phyloP scores from a whole-genome alignment of 2,888 invertebrate genomes.

The Sesamia inferens region DNA sequence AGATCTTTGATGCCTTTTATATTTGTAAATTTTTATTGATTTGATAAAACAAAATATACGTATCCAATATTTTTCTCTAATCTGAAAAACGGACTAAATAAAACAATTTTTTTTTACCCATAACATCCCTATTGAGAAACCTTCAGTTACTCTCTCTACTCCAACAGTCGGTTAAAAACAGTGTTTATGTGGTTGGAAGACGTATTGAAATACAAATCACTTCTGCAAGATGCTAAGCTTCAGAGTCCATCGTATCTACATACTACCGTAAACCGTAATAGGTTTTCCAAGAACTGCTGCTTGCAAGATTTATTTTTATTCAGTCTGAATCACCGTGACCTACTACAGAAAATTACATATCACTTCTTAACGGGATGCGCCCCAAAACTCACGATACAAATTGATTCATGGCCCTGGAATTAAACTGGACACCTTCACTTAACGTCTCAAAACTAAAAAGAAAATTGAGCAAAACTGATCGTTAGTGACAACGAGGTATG shows the following conservation, averaged over 20 bases:
- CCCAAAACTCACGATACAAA: constrained; percentile 30
- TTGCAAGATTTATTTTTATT: constrained; percentile 22
- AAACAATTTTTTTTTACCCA: too few species aligned
- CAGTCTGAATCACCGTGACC: constrained; percentile 18
- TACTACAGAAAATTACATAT: constrained; percentile 39
- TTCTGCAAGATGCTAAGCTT: background rate
- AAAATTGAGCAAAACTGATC: constrained; percentile 39
- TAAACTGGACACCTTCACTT: constrained; percentile 34
- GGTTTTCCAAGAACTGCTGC: constrained; percentile 10
- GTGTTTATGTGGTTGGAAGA: too few species aligned
- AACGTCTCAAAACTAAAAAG: constrained; percentile 34
- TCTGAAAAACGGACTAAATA: too few species aligned
- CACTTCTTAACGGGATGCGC: constrained; percentile 35
- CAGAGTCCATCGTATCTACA: background rate
- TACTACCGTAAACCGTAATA: background rate
- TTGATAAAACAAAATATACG: too few species aligned
- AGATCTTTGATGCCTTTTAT: too few species aligned
- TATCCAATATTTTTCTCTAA: too few species aligned
- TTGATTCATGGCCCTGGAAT: constrained; percentile 14
- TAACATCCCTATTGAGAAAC: too few species aligned
- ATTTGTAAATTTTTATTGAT: too few species aligned
- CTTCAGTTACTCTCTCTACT: too few species aligned
- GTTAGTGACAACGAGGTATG: constrained; percentile 37
- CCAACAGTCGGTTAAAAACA: too few species aligned
- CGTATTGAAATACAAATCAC: background rate